phyloP scores from a whole-genome alignment of 2,888 invertebrate species.

The Melangyna quadrimaculata region DNA sequence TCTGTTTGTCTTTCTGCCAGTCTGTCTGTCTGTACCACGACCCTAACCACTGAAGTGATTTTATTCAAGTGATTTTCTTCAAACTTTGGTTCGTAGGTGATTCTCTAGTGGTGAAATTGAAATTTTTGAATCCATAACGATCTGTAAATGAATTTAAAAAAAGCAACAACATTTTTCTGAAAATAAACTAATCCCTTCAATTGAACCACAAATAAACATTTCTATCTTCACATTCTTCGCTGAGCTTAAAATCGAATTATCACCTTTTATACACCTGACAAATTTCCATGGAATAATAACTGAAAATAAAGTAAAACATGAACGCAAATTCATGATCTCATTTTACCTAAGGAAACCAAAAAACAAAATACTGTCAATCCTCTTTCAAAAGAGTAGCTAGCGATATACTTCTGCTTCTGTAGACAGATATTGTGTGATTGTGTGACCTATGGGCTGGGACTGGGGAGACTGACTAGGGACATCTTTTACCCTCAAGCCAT shows the following conservation, averaged over 20 bases:
- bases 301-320: slow-evolving; percentile 23
- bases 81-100: too few relatives aligned
- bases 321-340: slow-evolving; percentile 59
- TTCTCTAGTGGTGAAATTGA: too few relatives aligned
- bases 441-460: neutral
- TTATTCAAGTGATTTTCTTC: too few relatives aligned
- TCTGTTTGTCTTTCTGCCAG: too few relatives aligned
- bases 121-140: too few relatives aligned
- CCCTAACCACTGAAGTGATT: too few relatives aligned
- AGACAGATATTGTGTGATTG: slow-evolving; percentile 27
- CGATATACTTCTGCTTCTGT: neutral
- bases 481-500: slow-evolving; percentile 1
- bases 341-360: neutral
- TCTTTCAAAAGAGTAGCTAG: neutral
- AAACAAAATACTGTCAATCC: slow-evolving; percentile 16
- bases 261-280: slow-evolving; percentile 56
- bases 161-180: neutral
- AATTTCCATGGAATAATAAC: slow-evolving; percentile 41
- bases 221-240: slow-evolving; percentile 5
- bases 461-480: neutral
- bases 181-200: slow-evolving; percentile 11
- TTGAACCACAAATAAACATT: slow-evolving; percentile 51
- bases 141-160: neutral
- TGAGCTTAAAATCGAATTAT: slow-evolving; percentile 61
- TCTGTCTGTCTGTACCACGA: too few relatives aligned